These are phyloP conservation scores for Xerus rutilus DNA, from an alignment of 2,797 vertebrate species.

Conservation along the genomic window DNA sequence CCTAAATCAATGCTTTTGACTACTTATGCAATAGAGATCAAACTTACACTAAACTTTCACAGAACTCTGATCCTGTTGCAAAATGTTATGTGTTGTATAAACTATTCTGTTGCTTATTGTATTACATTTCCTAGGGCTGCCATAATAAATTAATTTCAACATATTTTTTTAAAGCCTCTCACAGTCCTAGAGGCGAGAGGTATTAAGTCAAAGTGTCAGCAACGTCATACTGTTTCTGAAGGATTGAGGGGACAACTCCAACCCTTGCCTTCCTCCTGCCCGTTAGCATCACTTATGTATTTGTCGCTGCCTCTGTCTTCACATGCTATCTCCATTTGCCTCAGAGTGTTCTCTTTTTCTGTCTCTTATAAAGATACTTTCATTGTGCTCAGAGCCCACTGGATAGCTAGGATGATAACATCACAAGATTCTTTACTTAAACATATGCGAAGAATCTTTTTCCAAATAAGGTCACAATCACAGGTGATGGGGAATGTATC, in stretches of 20 bases:
- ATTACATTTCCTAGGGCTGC: not conserved
- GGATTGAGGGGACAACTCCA: not conserved
- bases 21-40: not conserved
- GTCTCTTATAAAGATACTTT: not conserved
- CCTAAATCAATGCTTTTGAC: not conserved
- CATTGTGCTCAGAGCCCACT: not conserved
- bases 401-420: not conserved
- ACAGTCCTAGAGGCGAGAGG: not conserved
- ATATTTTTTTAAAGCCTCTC: not conserved
- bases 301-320: not conserved
- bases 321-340: not conserved
- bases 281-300: fast-evolving
- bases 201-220: not conserved
- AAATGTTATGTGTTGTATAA: not conserved
- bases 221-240: not conserved
- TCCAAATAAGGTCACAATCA: not conserved
- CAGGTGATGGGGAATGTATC: fast-evolving
- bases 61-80: not conserved
- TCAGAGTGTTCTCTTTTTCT: not conserved
- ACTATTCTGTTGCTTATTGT: not conserved
- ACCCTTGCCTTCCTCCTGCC: not conserved
- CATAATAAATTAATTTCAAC: not conserved
- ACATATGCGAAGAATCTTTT: not conserved
- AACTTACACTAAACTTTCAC: not conserved
- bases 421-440: not conserved